Evolutionary conservation across 2,113 vertebrate species (phyloP).

Genomic region (Plotosus lineatus): DNA sequence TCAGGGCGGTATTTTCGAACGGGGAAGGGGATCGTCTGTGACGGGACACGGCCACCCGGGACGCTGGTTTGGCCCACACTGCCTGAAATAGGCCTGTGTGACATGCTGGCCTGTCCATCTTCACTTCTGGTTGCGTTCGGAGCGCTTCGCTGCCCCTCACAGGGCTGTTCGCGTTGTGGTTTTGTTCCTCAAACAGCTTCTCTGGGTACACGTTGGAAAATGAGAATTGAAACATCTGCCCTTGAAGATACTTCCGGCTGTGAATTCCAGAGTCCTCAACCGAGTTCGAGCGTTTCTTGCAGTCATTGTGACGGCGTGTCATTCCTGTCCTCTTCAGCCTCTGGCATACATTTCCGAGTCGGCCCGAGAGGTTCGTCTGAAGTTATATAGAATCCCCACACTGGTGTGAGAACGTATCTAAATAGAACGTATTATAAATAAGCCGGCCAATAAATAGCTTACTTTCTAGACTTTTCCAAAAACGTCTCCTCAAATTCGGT

Average conservation of each 20-base stretch:
- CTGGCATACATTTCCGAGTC: conserved; percentile 16
- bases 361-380: conserved; percentile 16
- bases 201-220: neutral
- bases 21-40: neutral
- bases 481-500: conserved; percentile 8
- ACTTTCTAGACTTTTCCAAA: conserved; percentile 50
- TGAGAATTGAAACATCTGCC: neutral
- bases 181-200: neutral
- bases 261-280: neutral
- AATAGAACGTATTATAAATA: too few relatives aligned
- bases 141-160: neutral
- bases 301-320: neutral
- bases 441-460: too few relatives aligned
- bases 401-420: conserved; percentile 22
- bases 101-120: conserved; percentile 7
- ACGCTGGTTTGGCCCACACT: neutral
- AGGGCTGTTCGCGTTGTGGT: neutral
- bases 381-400: neutral
- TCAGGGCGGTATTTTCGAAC: neutral
- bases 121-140: neutral
- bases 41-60: neutral
- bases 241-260: neutral
- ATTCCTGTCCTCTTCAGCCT: conserved; percentile 5
- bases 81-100: conserved; percentile 21
- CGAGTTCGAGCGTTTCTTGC: neutral